Evolutionary conservation across 2,113 vertebrate genomes (phyloP).

Genomic region (Pedionomus torquatus): DNA sequence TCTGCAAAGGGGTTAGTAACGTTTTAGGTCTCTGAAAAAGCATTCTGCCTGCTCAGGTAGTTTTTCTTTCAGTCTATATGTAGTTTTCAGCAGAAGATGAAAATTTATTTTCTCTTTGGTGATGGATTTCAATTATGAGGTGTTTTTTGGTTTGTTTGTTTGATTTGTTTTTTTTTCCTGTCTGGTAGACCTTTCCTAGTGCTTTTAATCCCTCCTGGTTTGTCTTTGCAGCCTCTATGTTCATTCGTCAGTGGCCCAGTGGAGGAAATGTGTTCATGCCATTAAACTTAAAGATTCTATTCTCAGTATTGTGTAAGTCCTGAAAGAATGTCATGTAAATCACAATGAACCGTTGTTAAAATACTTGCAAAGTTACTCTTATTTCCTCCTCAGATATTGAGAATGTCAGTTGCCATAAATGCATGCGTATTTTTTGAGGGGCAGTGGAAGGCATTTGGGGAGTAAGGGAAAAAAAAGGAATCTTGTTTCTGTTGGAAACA

Average conservation of each 20-base stretch:
- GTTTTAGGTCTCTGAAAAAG: background rate
- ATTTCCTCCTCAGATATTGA: background rate
- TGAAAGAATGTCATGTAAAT: slow-evolving; percentile 46
- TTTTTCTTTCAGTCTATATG: background rate
- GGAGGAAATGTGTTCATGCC: slow-evolving; percentile 96
- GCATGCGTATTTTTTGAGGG: background rate
- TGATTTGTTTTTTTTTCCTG: too few relatives aligned
- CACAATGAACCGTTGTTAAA: background rate
- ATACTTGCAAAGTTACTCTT: background rate
- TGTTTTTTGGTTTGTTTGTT: background rate
- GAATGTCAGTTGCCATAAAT: background rate
- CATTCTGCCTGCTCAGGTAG: background rate
- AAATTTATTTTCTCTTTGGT: background rate
- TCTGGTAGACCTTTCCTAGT: background rate
- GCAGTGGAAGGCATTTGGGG: background rate
- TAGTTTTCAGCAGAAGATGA: background rate
- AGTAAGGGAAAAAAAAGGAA: background rate
- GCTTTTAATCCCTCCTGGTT: slow-evolving; percentile 71
- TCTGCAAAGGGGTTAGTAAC: background rate
- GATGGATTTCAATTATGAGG: background rate
- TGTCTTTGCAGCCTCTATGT: slow-evolving; percentile 90
- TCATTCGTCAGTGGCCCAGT: slow-evolving; percentile 96
- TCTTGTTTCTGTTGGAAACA: background rate
- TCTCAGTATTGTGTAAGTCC: slow-evolving; percentile 96
- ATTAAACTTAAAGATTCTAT: slow-evolving; percentile 98